Evolutionary conservation across 2,797 vertebrate species (phyloP).

Genomic region (Sebastes matsubarae): DNA sequence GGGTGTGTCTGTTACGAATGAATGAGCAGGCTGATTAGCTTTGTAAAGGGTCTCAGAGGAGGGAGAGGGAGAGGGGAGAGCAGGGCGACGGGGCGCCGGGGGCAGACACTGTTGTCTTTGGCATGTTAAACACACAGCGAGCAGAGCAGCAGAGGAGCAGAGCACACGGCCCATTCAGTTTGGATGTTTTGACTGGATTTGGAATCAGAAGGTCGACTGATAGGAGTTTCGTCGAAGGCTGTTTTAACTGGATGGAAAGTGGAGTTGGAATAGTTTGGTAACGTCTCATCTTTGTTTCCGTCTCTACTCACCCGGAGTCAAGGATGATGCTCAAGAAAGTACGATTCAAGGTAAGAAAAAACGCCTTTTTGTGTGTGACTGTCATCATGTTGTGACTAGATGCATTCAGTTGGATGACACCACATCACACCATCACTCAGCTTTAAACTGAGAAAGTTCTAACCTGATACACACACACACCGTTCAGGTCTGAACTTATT

Average conservation of each 20-base stretch:
- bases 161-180: neutral
- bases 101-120: conserved; percentile 68
- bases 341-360: conserved; percentile 78
- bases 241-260: conserved; percentile 19
- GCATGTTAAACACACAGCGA: conserved; percentile 34
- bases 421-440: no score
- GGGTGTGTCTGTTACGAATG: conserved; percentile 77
- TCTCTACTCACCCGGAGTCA: neutral
- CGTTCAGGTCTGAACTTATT: neutral
- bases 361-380: neutral
- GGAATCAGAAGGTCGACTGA: neutral
- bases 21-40: conserved; percentile 80
- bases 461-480: no score
- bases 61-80: conserved; percentile 50
- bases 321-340: conserved; percentile 82
- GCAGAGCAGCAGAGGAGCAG: conserved; percentile 5
- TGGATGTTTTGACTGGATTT: conserved; percentile 36
- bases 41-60: conserved; percentile 71
- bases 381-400: neutral
- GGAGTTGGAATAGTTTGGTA: conserved; percentile 4
- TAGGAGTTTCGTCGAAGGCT: neutral
- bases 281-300: neutral
- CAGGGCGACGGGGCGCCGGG: conserved; percentile 18
- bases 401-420: no score
- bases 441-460: no score